These are phyloP conservation scores for Rhombomys opimus DNA, from an alignment of 2,113 vertebrate species.

Conservation along the genomic window DNA sequence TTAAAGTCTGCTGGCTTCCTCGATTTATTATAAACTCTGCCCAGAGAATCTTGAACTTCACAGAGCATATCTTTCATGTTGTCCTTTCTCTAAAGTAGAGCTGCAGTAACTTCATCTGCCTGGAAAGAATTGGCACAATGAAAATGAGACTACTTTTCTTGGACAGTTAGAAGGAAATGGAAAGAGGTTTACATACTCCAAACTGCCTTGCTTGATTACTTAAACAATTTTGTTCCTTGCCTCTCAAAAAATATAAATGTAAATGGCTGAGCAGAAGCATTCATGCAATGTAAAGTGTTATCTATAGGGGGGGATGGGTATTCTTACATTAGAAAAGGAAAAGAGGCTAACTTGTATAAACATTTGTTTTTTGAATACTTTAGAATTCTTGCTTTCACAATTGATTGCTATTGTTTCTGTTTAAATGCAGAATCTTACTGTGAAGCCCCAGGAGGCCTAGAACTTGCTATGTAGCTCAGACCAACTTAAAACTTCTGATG, in stretches of 20 bases:
- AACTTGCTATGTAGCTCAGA: background rate
- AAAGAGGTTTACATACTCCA: slow-evolving; percentile 50
- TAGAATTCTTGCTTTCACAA: background rate
- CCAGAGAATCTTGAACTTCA: background rate
- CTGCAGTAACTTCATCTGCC: slow-evolving; percentile 9
- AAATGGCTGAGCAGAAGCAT: background rate
- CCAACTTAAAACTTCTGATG: background rate
- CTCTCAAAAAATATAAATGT: slow-evolving; percentile 40
- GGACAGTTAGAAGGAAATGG: background rate
- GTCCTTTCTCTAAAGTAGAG: slow-evolving; percentile 47
- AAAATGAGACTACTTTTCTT: slow-evolving; percentile 41
- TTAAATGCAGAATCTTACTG: background rate
- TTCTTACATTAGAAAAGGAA: background rate
- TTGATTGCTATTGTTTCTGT: background rate
- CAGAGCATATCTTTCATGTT: background rate
- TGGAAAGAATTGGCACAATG: slow-evolving; percentile 49
- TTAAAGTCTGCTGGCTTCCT: slow-evolving; percentile 35
- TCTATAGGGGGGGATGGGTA: background rate
- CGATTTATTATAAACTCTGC: slow-evolving; percentile 56
- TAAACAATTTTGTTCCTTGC: slow-evolving; percentile 59
- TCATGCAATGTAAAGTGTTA: background rate
- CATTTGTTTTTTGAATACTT: background rate
- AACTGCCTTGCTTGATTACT: slow-evolving; percentile 41
- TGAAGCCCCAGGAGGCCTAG: background rate
- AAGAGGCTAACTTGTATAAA: background rate